Conservation (phyloP, 2,888 invertebrate genomes). For the Rhamnusium bicolor region DNA sequence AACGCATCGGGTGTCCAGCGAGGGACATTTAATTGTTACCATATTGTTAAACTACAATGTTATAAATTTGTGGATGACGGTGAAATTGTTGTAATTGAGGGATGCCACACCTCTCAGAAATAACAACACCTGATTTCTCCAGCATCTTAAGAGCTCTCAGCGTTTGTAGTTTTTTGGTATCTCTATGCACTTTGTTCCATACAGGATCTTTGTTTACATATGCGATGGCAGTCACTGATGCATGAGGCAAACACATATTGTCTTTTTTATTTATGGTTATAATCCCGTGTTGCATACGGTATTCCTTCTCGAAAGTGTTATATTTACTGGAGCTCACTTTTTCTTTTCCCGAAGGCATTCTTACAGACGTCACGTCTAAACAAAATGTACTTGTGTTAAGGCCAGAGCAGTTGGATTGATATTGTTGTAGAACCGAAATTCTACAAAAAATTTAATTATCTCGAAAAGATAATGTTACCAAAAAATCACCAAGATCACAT, state of each 20-base stretch:
- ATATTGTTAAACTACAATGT: background rate
- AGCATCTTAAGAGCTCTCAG: background rate
- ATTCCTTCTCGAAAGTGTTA: conserved; percentile 36
- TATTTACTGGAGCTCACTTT: background rate
- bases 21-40: no score
- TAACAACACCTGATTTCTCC: background rate
- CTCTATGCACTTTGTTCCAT: background rate
- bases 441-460: no score
- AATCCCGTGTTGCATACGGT: conserved; percentile 34
- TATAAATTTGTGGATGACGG: background rate
- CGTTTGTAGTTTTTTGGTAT: background rate
- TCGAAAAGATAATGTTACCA: no score
- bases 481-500: no score
- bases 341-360: background rate
- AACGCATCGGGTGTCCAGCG: no score
- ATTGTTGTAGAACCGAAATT: no score
- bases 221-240: conserved; percentile 35
- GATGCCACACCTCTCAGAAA: background rate
- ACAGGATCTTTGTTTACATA: background rate
- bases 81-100: background rate
- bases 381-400: background rate
- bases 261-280: conserved; percentile 39
- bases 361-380: background rate
- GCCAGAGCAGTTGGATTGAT: background rate
- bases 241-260: conserved; percentile 40